phyloP scores from a whole-genome alignment of 2,888 invertebrate genomes.

The Fragum whitleyi region DNA sequence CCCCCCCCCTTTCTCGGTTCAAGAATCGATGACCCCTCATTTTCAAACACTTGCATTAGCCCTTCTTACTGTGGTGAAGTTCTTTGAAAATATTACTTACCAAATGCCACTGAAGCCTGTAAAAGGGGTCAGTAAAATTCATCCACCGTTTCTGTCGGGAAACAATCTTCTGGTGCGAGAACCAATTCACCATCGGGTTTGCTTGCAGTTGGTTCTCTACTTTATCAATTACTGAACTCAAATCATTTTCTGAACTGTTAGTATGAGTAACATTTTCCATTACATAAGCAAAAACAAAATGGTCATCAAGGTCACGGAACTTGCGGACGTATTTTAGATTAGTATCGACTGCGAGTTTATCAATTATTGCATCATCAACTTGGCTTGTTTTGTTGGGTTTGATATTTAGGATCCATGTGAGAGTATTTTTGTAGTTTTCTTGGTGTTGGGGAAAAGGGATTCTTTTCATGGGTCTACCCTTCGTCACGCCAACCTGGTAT shows the following conservation, averaged over 20 bases:
- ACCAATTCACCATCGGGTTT: conserved; percentile 75
- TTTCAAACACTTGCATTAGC: too few species aligned
- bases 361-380: background rate
- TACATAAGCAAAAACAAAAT: conserved; percentile 29
- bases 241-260: conserved; percentile 19
- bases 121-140: conserved; percentile 79
- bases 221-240: conserved; percentile 10
- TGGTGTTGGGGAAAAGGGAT: conserved; percentile 41
- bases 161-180: conserved; percentile 74
- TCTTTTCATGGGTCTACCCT: conserved; percentile 44
- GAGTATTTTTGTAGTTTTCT: conserved; percentile 37
- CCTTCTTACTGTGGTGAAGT: too few species aligned
- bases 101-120: conserved; percentile 83
- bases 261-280: conserved; percentile 8
- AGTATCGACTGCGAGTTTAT: conserved; percentile 64
- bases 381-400: background rate
- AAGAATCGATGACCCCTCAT: too few species aligned
- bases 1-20: too few species aligned
- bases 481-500: conserved; percentile 13
- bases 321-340: conserved; percentile 40
- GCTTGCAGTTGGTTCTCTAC: conserved; percentile 66
- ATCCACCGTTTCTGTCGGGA: conserved; percentile 69
- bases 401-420: conserved; percentile 54
- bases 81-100: too few species aligned
- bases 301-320: conserved; percentile 19